phyloP scores from a whole-genome alignment of 2,888 invertebrate genomes.

The Formica aserva region DNA sequence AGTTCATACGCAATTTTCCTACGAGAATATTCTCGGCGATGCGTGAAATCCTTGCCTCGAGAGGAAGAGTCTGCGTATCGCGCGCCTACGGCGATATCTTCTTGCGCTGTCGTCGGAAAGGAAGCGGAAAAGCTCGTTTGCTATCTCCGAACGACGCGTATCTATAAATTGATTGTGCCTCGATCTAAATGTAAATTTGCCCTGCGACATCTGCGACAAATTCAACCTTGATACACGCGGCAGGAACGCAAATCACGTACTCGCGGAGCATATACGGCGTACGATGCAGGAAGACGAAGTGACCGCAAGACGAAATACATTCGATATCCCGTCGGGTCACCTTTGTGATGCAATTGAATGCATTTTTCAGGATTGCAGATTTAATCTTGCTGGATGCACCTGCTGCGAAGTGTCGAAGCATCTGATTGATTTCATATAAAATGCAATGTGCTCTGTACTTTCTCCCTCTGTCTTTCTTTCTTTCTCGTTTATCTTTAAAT shows the following conservation, averaged over 20 bases:
- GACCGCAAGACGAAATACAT: slow-evolving; percentile 7
- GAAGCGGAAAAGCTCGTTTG: slow-evolving; percentile 22
- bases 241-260: background rate
- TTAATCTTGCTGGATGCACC: background rate
- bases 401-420: background rate
- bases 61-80: background rate
- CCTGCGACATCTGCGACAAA: background rate
- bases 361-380: background rate
- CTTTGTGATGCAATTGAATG: background rate
- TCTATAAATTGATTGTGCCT: background rate
- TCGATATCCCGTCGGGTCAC: background rate
- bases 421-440: background rate
- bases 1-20: slow-evolving; percentile 33
- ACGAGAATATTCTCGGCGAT: slow-evolving; percentile 11
- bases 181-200: slow-evolving; percentile 46
- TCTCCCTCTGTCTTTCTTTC: background rate
- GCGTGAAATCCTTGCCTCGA: slow-evolving; percentile 19
- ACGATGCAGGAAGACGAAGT: background rate
- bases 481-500: background rate
- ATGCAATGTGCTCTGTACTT: background rate
- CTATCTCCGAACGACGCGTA: background rate
- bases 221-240: background rate
- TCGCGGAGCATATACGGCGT: background rate
- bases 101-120: slow-evolving; percentile 2
- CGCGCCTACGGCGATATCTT: background rate